These are phyloP conservation scores for Drosophila helvetica DNA, from an alignment of 2,888 invertebrate genomes.

Conservation along the genomic window DNA sequence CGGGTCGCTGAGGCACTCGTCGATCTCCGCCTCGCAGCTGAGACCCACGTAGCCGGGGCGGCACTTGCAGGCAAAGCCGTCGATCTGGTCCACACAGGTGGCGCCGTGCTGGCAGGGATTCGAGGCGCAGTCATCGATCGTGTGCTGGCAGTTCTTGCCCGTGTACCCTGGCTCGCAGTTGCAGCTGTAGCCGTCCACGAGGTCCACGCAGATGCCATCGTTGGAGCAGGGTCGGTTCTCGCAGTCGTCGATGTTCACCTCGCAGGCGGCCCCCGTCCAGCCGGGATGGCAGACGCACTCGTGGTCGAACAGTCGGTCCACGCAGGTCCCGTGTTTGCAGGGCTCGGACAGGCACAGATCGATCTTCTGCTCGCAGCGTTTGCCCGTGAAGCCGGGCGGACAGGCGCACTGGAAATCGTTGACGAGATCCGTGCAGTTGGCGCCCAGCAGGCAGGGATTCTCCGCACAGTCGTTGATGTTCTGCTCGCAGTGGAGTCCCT, in stretches of 20 bases:
- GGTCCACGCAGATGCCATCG: slow-evolving; percentile 95
- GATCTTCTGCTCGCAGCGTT: slow-evolving; percentile 97
- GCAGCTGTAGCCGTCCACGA: slow-evolving; percentile 92
- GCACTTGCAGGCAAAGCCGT: slow-evolving; percentile 96
- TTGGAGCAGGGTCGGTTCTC: slow-evolving; percentile 94
- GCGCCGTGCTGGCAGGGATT: slow-evolving; percentile 97
- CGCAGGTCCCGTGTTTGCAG: slow-evolving; percentile 96
- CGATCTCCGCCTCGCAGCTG: slow-evolving; percentile 97
- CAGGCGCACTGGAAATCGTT: slow-evolving; percentile 97
- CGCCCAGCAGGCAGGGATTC: slow-evolving; percentile 94
- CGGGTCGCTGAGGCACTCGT: slow-evolving; percentile 95
- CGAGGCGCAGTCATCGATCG: slow-evolving; percentile 95
- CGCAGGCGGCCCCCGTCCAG: slow-evolving; percentile 94
- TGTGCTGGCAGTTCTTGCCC: slow-evolving; percentile 96
- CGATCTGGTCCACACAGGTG: slow-evolving; percentile 93
- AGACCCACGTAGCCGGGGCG: slow-evolving; percentile 95
- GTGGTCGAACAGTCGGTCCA: slow-evolving; percentile 93
- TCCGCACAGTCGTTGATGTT: slow-evolving; percentile 97
- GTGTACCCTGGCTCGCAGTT: slow-evolving; percentile 97
- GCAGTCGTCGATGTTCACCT: slow-evolving; percentile 96
- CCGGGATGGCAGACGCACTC: slow-evolving; percentile 96
- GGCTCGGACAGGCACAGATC: slow-evolving; percentile 95
- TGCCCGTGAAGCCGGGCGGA: slow-evolving; percentile 97
- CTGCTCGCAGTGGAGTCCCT: slow-evolving; percentile 96
- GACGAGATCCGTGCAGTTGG: slow-evolving; percentile 96